These are phyloP conservation scores for Macrostomum lignano DNA, from an alignment of 1,140 invertebrate genomes.

Conservation along the genomic window DNA sequence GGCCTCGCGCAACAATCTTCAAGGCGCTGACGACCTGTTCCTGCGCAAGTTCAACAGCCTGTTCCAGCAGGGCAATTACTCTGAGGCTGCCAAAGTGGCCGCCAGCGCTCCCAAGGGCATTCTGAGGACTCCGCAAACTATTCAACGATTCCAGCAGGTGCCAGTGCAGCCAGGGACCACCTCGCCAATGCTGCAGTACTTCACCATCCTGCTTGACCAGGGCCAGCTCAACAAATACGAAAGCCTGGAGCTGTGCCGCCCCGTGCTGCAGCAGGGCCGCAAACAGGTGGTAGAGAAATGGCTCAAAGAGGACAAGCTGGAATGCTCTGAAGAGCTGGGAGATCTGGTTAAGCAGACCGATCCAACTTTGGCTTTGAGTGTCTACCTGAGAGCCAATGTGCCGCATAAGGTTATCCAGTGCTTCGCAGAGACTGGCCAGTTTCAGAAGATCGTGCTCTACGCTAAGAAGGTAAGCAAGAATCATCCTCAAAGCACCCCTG, in stretches of 20 bases:
- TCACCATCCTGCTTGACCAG: constrained; percentile 85
- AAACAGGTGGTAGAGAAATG: constrained; percentile 93
- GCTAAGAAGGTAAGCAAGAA: constrained; percentile 98
- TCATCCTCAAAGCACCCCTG: no score
- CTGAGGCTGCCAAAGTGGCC: constrained; percentile 88
- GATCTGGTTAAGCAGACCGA: no score
- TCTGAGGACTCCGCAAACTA: constrained; percentile 75
- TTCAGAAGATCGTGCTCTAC: constrained; percentile 95
- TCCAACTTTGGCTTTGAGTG: constrained; percentile 70
- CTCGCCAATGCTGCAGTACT: constrained; percentile 83
- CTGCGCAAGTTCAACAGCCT: constrained; percentile 85
- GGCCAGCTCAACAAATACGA: constrained; percentile 82
- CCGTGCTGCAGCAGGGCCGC: constrained; percentile 55
- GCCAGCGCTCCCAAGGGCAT: constrained; percentile 91
- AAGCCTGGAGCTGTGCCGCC: constrained; percentile 70
- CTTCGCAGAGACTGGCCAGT: constrained; percentile 96
- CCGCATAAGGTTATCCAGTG: constrained; percentile 96
- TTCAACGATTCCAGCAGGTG: constrained; percentile 85
- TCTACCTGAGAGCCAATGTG: constrained; percentile 85
- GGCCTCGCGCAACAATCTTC: constrained; percentile 75
- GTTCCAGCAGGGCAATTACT: constrained; percentile 63
- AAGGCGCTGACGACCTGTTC: constrained; percentile 86
- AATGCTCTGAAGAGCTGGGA: constrained; percentile 89
- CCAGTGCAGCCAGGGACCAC: constrained; percentile 70
- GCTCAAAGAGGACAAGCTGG: constrained; percentile 94